Base-by-base conservation (phyloP, 2,113 vertebrate genomes). In the Tor tambroides region DNA sequence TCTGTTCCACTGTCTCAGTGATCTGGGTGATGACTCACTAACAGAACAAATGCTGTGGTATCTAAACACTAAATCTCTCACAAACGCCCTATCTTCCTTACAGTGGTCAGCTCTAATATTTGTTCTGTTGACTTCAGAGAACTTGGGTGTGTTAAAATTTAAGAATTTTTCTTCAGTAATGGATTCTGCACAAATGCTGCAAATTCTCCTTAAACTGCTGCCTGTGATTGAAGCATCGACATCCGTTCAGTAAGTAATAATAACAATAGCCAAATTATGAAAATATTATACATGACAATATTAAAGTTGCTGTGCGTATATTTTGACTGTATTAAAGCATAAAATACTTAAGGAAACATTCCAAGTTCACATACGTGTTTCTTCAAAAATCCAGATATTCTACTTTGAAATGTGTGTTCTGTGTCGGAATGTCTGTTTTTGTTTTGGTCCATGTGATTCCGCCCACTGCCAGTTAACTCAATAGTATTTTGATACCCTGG, bases 51-150 rank as follows among this genome's bases (percentile, higher is more conserved):
- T 88, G 10, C 65, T 77, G 11, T 5, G 7, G 2, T 81, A 30
- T 23, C 8, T 88, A 6, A 65, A 32, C 23, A 9, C 30, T 49
- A 21, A 35, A 84, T 15, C 49, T 51, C 49, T 15, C 14, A 15
- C 14, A 51, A 21, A 3, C 2, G 7, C 12, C 5, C 54, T 85
- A 2, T 71, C 61, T n/a, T n/a, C 63, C 17, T 63, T 19, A 28
- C 61, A 76, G 38, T 83, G 84, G 79, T 83, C 80, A 32, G 74
- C 85, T 14, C 8, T 83, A 21, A 51, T 85, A 26, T 89, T 78
- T 41, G 26, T 89, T 8, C 59, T 89, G 80, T 49, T 89, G 26
- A 89, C 63, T 4, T 89, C 88, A 63, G 88, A 69, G 32, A 78
- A 35, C 17, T 86, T 12, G 49, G 72, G 21, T 30, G 61, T 72